phyloP scores from a whole-genome alignment of 2,888 invertebrate species.

The Falcaria lacertinaria region DNA sequence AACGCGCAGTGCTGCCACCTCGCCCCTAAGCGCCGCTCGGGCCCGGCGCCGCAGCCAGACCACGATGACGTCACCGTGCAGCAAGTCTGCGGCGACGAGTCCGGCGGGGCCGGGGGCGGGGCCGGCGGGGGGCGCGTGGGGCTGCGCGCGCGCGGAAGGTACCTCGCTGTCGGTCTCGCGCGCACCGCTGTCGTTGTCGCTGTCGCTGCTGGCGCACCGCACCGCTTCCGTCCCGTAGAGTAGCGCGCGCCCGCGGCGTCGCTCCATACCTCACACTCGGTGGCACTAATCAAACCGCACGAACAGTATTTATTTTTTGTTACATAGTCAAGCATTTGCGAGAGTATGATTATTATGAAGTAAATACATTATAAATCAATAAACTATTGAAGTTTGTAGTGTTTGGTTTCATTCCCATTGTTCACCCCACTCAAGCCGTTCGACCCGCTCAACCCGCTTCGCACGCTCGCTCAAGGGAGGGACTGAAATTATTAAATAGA shows the following conservation, averaged over 20 bases:
- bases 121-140: background rate
- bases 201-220: constrained; percentile 46
- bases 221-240: constrained; percentile 56
- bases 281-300: background rate
- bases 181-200: constrained; percentile 36
- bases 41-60: constrained; percentile 23
- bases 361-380: background rate
- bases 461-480: too few relatives aligned
- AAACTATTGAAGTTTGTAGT: background rate
- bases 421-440: background rate
- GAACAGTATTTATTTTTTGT: constrained; percentile 12
- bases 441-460: too few relatives aligned
- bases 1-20: constrained; percentile 30
- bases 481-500: too few relatives aligned
- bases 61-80: constrained; percentile 42
- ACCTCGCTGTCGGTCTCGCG: constrained; percentile 12
- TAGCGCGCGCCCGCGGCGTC: too few relatives aligned
- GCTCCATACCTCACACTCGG: too few relatives aligned
- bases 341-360: too few relatives aligned
- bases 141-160: constrained; percentile 13
- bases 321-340: constrained; percentile 3
- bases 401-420: background rate
- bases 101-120: constrained; percentile 28
- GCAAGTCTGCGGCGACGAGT: constrained; percentile 43
- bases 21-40: constrained; percentile 9